Conservation (phyloP, 1,140 invertebrate genomes). For the Trachymyrmex cornetzi region DNA sequence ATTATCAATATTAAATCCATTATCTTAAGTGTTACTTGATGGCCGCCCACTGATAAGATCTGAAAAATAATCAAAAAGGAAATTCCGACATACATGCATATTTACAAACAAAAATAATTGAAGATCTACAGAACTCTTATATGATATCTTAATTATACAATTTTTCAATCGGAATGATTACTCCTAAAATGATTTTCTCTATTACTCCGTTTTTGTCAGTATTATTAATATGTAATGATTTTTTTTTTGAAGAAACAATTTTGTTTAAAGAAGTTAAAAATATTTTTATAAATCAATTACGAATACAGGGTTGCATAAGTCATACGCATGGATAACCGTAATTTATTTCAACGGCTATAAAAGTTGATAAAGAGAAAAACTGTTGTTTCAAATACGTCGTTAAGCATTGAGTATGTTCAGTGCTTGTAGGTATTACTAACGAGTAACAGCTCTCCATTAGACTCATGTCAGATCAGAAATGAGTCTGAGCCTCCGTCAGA, state of each 20-base stretch:
- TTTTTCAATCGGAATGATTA: background rate
- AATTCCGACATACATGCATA: background rate
- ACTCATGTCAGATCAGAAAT: background rate
- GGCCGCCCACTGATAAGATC: background rate
- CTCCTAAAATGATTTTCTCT: background rate
- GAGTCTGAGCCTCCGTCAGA: background rate
- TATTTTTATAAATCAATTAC: constrained; percentile 28
- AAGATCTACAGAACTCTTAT: background rate
- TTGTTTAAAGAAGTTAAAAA: background rate
- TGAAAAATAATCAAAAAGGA: background rate
- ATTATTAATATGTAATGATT: background rate
- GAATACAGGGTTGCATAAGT: constrained; percentile 51
- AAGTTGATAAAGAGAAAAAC: background rate
- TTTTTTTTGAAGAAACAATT: background rate
- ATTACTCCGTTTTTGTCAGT: background rate
- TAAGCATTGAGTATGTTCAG: constrained; percentile 13
- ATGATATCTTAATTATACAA: background rate
- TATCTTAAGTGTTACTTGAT: background rate
- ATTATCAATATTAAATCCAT: background rate
- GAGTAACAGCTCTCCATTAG: background rate
- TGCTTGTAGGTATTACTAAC: constrained; percentile 13
- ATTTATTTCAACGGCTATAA: constrained; percentile 7
- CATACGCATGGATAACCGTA: constrained; percentile 14
- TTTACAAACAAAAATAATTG: background rate
- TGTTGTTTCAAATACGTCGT: constrained; percentile 16